phyloP scores from a whole-genome alignment of 2,888 invertebrate genomes.

The Cerastoderma edule region DNA sequence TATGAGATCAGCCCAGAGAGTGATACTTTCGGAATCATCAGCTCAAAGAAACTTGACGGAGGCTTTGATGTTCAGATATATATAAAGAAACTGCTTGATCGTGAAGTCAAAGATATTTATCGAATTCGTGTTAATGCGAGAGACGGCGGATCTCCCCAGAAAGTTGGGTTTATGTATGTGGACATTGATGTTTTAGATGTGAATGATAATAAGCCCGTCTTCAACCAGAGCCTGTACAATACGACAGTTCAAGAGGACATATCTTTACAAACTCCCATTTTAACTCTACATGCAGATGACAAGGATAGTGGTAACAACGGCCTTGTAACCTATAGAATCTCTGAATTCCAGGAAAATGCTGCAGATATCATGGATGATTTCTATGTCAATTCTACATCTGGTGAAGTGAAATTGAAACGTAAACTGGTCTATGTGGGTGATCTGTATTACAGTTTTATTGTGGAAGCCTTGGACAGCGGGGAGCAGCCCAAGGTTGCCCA shows the following conservation, averaged over 20 bases:
- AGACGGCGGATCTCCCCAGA: constrained; percentile 57
- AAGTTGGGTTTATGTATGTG: constrained; percentile 42
- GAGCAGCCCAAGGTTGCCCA: constrained; percentile 55
- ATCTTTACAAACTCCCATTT: constrained; percentile 29
- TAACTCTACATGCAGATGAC: constrained; percentile 90
- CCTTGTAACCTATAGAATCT: constrained; percentile 45
- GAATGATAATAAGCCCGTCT: constrained; percentile 59
- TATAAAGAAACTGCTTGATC: constrained; percentile 52
- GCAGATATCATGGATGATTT: constrained; percentile 38
- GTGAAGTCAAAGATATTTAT: constrained; percentile 56
- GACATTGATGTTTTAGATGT: constrained; percentile 55
- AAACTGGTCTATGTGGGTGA: constrained; percentile 42
- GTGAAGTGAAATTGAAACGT: constrained; percentile 39
- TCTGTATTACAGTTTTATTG: constrained; percentile 58
- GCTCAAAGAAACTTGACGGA: constrained; percentile 37
- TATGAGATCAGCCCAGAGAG: constrained; percentile 49
- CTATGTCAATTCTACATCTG: constrained; percentile 37
- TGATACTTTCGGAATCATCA: constrained; percentile 44
- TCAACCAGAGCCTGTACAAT: constrained; percentile 41
- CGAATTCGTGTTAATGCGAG: constrained; percentile 47
- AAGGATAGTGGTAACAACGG: constrained; percentile 92
- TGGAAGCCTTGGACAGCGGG: constrained; percentile 64
- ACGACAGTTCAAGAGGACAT: constrained; percentile 53
- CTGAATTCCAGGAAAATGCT: constrained; percentile 36
- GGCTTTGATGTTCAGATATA: constrained; percentile 45